Conservation (phyloP, 2,888 invertebrate genomes). For the Hirtodrosophila duncani region DNA sequence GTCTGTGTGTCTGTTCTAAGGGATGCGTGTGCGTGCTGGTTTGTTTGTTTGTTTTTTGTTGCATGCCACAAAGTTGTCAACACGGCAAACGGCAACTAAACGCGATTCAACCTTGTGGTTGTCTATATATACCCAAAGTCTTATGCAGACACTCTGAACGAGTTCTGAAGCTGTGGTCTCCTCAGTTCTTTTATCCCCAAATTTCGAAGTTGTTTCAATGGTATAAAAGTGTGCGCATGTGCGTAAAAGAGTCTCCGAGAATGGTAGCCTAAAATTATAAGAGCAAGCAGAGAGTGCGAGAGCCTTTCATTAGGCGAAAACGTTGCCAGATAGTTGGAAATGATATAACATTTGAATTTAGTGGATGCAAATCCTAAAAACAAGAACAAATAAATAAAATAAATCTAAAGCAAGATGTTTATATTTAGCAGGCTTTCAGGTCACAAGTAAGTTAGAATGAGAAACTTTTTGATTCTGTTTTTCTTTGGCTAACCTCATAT, state of each 20-base stretch:
- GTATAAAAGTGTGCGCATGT: conserved; percentile 24
- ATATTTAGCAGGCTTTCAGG: no score
- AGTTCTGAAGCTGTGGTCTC: conserved; percentile 11
- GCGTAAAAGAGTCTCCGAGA: neutral
- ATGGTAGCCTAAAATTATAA: conserved; percentile 1
- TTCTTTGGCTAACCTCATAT: no score
- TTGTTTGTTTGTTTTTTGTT: conserved; percentile 20
- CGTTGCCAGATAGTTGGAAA: conserved; percentile 38
- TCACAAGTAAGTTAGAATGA: no score
- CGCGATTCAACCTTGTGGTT: conserved; percentile 54
- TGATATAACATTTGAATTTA: no score
- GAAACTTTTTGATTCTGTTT: no score
- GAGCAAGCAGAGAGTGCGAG: neutral
- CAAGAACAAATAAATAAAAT: no score
- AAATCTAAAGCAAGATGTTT: no score
- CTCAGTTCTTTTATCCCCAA: conserved; percentile 23
- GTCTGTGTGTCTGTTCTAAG: conserved; percentile 4
- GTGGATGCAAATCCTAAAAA: no score
- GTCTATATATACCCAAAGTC: conserved; percentile 42
- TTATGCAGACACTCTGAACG: conserved; percentile 23
- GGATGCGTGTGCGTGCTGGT: conserved; percentile 2
- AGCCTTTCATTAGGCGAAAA: neutral
- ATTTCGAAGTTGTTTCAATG: conserved; percentile 29
- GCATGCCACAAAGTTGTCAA: conserved; percentile 58
- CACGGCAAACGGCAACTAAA: conserved; percentile 56